Evolutionary conservation across 2,888 invertebrate genomes (phyloP), one percentile per base, ranked within the genome.

Genomic region (Drosophila lutescens): DNA sequence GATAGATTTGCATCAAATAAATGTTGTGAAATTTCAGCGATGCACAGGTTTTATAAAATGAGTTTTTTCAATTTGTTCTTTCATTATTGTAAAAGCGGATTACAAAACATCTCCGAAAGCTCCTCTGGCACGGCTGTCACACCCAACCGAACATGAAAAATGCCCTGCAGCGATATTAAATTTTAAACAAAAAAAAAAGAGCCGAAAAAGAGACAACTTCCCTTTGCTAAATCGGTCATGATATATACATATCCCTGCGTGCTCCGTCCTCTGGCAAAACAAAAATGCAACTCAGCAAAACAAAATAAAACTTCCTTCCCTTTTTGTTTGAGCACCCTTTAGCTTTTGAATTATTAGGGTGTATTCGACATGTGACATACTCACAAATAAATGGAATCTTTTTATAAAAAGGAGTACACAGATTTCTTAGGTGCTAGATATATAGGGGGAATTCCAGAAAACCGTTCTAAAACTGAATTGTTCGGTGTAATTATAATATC

Each of bases 31-130:
- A 56, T 43, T 41, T 57, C 32, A 41, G 34, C 23, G 59, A 38
- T 38, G 44, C 38, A 40, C 46, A 32, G 32, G 46, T 46, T 47
- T 51, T 30, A 30, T 43, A 56, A 23, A 17, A 54, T 60, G 43
- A 61, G 44, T 58, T 47, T 54, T 73, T 46, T 57, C 49, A 15
- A 30, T 69, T 63, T 36, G 43, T 68, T 61, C 36, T 69, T 81
- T 77, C 81, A 86, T 83, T 86, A 83, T 74, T 77, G 74, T 76
- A 79, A 84, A 83, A 86, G 87, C 81, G 75, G 79, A 86, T 83
- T 81, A 78, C 74, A 58, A 65, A 83, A 78, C 74, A 78, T 50
- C 30, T 69, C 46, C 47, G 44, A 54, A 70, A 55, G 43, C 68
- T 55, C 77, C 65, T 40, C 17, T 20, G 67, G 74, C 36, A 32